Evolutionary conservation across 2,113 vertebrate species (phyloP).

Genomic region (Corythaeola cristata): DNA sequence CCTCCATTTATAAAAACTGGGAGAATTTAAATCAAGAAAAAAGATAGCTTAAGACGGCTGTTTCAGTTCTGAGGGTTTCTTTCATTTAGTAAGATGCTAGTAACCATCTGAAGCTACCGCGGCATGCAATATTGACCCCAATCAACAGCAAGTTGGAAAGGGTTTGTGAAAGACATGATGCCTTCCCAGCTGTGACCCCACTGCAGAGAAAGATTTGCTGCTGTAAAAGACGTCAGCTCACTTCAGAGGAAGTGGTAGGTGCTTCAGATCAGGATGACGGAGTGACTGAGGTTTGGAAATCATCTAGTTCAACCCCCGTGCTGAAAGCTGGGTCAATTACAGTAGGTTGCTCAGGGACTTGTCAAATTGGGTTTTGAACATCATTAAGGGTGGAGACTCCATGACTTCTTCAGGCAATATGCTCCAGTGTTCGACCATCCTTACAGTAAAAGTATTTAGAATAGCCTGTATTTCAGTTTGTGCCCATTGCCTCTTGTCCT

Average conservation of each 20-base stretch:
- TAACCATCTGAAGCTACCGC: not conserved
- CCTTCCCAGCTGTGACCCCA: not conserved
- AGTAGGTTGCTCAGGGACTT: not conserved
- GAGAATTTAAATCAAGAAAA: slow-evolving; percentile 24
- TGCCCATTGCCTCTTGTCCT: not conserved
- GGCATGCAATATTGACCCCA: not conserved
- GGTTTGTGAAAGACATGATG: not conserved
- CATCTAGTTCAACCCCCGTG: not conserved
- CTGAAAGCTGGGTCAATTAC: not conserved
- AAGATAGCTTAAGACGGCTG: not conserved
- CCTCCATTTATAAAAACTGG: slow-evolving; percentile 12
- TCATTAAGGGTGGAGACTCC: not conserved
- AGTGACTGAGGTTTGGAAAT: not conserved
- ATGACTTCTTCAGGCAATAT: not conserved
- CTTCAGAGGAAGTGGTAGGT: not conserved
- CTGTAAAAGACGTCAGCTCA: not conserved
- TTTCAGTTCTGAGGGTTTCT: not conserved
- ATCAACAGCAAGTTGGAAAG: not conserved
- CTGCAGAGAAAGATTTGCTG: not conserved
- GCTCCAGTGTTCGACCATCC: not conserved
- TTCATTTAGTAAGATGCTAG: not conserved
- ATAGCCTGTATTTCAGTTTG: not conserved
- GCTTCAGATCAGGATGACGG: not conserved
- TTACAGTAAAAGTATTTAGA: not conserved
- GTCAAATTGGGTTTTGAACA: not conserved